Base-by-base conservation (phyloP, 1,140 invertebrate species). In the Drosophila kikkawai region DNA sequence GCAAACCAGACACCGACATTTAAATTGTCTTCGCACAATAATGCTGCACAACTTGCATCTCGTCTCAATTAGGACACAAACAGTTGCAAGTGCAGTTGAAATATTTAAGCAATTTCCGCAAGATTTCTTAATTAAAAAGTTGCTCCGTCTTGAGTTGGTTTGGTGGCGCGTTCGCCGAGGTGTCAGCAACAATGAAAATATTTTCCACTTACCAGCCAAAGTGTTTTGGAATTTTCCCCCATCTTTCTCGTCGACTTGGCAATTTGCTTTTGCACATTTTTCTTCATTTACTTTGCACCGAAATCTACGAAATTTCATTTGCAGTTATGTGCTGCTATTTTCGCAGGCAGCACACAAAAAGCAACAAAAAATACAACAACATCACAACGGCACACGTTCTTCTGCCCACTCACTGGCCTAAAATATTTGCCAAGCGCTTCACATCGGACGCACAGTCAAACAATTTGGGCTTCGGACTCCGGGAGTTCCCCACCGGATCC, bases 91-190 rank as follows among this genome's bases (percentile, higher is more conserved):
- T 86, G 80, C 76, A 80, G 66, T 78, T 78, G 77, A 88, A 84
- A 88, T 87, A 87, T 88, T 88, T 87, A 77, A 87, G 85, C 73
- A 81, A 90, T 90, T 78, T 83, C 65, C 80, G 67, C 66, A 84
- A 90, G 84, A 88, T 90, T 88, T 90, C 85, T 88, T 88, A 88
- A 88, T 88, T 90, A 88, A 90, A 88, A 88, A 88, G 68, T 88
- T 88, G 69, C 80, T 74, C 57, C 57, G 44, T 73, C 78, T 58
- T 34, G 53, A 12, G 36, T 11, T n/a, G 53, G 53, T 56, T 26
- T 39, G 51, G 48, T 50, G 36, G 32, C 37, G 39, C 42, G 37
- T 64, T 73, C 48, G 73, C 63, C 73, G 85, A 90, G 84, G 84
- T 85, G 84, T 88, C 84, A 88, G 84, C 84, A 90, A 90, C 85